Percentiles rank a stretch among this genome's conserved stretches.
Conservation (phyloP, 2,797 vertebrate genomes). For the Salarias fasciatus region DNA sequence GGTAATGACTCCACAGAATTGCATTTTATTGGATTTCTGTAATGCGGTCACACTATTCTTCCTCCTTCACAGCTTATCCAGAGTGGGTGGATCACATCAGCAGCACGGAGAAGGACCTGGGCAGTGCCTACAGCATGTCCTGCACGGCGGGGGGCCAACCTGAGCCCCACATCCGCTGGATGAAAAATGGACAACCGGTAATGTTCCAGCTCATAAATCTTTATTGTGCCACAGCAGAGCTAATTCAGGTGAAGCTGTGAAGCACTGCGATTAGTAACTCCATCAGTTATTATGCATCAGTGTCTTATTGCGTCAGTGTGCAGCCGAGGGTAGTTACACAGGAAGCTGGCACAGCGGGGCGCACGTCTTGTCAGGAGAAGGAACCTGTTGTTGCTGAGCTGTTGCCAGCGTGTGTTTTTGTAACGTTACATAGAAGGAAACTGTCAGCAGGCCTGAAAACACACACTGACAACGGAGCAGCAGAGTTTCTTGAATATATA, state of each 20-base stretch:
- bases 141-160: constrained; percentile 92
- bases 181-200: constrained; percentile 91
- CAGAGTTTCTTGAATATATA: constrained; percentile 39
- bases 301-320: constrained; percentile 8
- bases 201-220: constrained; percentile 34
- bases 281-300: background rate
- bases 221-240: constrained; percentile 12
- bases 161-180: constrained; percentile 89
- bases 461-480: constrained; percentile 42
- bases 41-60: constrained; percentile 8
- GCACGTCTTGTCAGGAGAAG: constrained; percentile 34
- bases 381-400: constrained; percentile 64
- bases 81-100: constrained; percentile 94
- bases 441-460: constrained; percentile 47
- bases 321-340: constrained; percentile 42
- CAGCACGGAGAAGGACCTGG: constrained; percentile 90
- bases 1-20: constrained; percentile 27
- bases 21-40: constrained; percentile 6
- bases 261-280: constrained; percentile 1
- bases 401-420: constrained; percentile 57
- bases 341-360: constrained; percentile 47
- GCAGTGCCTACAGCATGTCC: constrained; percentile 90
- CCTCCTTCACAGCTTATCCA: constrained; percentile 85
- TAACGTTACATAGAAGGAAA: constrained; percentile 49
- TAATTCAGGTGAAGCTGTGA: constrained; percentile 11